Evolutionary conservation across 1,140 invertebrate genomes (phyloP).

Genomic region (Atta texana): DNA sequence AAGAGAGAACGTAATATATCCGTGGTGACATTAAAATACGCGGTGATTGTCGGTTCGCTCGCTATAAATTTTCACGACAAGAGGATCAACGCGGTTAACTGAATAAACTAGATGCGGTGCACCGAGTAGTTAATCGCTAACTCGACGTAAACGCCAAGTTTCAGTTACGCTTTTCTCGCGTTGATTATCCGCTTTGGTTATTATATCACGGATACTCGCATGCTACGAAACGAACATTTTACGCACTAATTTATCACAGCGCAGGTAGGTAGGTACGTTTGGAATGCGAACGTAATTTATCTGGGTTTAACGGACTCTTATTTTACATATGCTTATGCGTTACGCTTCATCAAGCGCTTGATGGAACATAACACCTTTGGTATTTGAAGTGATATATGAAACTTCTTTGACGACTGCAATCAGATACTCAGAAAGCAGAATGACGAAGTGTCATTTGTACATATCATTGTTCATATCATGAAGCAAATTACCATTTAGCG

Average conservation of each 20-base stretch:
- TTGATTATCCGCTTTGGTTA: slow-evolving; percentile 44
- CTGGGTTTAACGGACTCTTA: neutral
- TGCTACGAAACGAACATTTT: slow-evolving; percentile 8
- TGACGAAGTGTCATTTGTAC: neutral
- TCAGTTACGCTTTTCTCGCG: slow-evolving; percentile 50
- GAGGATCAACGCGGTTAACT: slow-evolving; percentile 40
- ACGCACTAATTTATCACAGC: slow-evolving; percentile 4
- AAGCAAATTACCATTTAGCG: neutral
- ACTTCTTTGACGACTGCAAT: slow-evolving; percentile 32
- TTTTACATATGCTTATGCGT: slow-evolving; percentile 1
- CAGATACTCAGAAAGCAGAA: neutral
- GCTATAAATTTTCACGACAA: slow-evolving; percentile 20
- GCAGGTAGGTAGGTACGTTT: neutral
- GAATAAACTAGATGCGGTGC: slow-evolving; percentile 52
- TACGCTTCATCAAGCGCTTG: slow-evolving; percentile 25
- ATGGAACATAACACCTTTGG: slow-evolving; percentile 48
- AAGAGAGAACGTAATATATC: neutral
- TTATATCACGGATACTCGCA: slow-evolving; percentile 19
- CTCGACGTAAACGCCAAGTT: slow-evolving; percentile 48
- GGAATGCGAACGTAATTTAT: slow-evolving; percentile 14
- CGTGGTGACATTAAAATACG: slow-evolving; percentile 39
- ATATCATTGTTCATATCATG: neutral
- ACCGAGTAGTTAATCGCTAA: slow-evolving; percentile 55
- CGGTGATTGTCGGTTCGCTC: slow-evolving; percentile 36
- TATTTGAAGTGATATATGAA: neutral